phyloP scores from a whole-genome alignment of 2,797 vertebrate genomes.

The Dendrocincla tyrannina region DNA sequence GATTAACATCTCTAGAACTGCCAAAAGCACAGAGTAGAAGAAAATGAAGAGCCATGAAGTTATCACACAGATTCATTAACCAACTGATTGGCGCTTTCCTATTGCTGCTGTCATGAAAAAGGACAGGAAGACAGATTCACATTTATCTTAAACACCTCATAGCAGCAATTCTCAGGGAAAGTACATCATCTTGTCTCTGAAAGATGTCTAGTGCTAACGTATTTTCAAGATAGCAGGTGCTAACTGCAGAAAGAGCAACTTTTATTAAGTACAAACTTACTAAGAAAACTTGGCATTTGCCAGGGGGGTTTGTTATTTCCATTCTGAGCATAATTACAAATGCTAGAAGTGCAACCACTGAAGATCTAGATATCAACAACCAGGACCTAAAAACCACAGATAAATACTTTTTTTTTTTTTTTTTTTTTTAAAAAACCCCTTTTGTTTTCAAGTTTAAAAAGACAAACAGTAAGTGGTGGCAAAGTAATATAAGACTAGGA shows the following conservation, averaged over 20 bases:
- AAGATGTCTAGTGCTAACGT: background rate
- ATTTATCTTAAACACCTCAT: constrained; percentile 51
- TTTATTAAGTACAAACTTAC: background rate
- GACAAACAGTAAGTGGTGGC: background rate
- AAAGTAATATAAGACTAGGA: background rate
- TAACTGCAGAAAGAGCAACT: background rate
- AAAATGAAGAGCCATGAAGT: constrained; percentile 62
- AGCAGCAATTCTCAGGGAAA: constrained; percentile 10
- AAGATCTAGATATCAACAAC: background rate
- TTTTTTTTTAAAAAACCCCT: too few relatives aligned
- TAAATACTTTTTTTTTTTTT: background rate
- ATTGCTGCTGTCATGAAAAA: constrained; percentile 40
- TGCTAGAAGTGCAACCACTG: background rate
- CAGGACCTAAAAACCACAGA: background rate
- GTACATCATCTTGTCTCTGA: background rate
- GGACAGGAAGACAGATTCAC: constrained; percentile 56
- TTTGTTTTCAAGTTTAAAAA: background rate
- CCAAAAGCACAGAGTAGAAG: constrained; percentile 15
- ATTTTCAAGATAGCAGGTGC: background rate
- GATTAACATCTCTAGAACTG: constrained; percentile 54
- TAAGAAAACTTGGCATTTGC: background rate
- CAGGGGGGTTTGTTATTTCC: background rate
- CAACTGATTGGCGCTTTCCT: constrained; percentile 46
- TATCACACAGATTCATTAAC: constrained; percentile 55
- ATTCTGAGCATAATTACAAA: background rate